A percentile compares a stretch with the other conserved stretches of the same genome.
These are phyloP conservation scores for Andrena dorsata DNA, from an alignment of 2,888 invertebrate species.

Conservation along the genomic window DNA sequence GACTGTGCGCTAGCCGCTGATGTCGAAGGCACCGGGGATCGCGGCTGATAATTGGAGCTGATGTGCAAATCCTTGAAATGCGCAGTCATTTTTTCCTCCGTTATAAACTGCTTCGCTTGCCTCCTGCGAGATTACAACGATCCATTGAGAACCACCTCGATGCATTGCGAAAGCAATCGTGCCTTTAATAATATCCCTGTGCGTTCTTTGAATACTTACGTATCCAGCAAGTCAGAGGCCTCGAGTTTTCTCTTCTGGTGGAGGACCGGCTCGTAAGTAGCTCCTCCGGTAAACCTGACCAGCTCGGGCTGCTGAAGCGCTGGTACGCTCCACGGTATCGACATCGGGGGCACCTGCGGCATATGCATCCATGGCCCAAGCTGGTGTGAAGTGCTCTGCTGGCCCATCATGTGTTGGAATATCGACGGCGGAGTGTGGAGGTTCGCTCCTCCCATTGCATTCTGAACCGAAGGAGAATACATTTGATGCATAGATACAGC, in stretches of 20 bases:
- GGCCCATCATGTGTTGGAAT: constrained; percentile 83
- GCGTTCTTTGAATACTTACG: constrained; percentile 63
- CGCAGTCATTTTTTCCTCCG: constrained; percentile 94
- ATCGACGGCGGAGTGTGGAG: constrained; percentile 81
- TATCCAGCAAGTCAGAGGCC: constrained; percentile 71
- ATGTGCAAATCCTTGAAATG: constrained; percentile 92
- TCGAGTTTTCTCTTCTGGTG: constrained; percentile 81
- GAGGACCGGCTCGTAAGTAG: constrained; percentile 56
- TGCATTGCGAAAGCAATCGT: neutral
- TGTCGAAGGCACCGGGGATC: constrained; percentile 70
- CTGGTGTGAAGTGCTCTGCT: constrained; percentile 74
- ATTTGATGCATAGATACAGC: constrained; percentile 12
- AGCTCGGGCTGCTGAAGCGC: constrained; percentile 78
- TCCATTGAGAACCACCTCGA: neutral
- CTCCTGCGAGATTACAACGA: constrained; percentile 64
- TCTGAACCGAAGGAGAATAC: constrained; percentile 68
- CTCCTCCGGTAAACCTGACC: constrained; percentile 79
- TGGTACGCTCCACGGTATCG: constrained; percentile 81
- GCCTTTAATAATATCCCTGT: neutral
- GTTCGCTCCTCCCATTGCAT: constrained; percentile 79
- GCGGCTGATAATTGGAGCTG: constrained; percentile 81
- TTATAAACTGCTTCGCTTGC: constrained; percentile 90
- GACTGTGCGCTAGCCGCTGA: constrained; percentile 64
- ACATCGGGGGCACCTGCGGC: constrained; percentile 79
- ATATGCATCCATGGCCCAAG: constrained; percentile 76